Percentiles rank a stretch among this genome's conserved stretches.
phyloP scores from a whole-genome alignment of 2,888 invertebrate genomes.

The Ommatoiulus sabulosus region DNA sequence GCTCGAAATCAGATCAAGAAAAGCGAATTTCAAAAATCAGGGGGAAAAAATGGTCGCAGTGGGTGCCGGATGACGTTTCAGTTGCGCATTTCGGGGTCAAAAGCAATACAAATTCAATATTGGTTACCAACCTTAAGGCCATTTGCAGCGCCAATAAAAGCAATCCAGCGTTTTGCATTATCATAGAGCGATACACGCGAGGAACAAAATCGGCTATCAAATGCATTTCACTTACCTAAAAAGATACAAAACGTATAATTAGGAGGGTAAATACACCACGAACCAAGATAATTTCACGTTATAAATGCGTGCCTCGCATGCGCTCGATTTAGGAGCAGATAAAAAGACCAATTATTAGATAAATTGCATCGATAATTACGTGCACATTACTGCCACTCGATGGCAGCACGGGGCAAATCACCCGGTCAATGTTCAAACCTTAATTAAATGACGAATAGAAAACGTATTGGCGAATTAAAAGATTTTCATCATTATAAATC shows the following conservation, averaged over 20 bases:
- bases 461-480: too few species aligned
- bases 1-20: slow-evolving; percentile 15
- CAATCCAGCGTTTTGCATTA: slow-evolving; percentile 20
- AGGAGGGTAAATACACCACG: background rate
- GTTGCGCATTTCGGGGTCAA: background rate
- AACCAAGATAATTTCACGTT: background rate
- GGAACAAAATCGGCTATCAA: slow-evolving; percentile 8
- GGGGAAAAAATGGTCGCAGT: background rate
- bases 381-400: background rate
- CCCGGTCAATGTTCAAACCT: too few species aligned
- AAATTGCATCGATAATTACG: background rate
- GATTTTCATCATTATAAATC: too few species aligned
- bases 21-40: background rate
- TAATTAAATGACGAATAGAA: too few species aligned
- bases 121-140: background rate
- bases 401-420: background rate
- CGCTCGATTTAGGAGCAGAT: background rate
- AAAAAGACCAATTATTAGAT: background rate
- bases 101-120: slow-evolving; percentile 34
- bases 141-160: slow-evolving; percentile 16
- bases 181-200: background rate
- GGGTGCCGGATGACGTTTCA: background rate
- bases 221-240: slow-evolving; percentile 10
- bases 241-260: slow-evolving; percentile 23
- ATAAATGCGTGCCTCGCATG: background rate